Evolutionary conservation across 2,888 invertebrate species (phyloP), one percentile per base, ranked within the genome.

Genomic region (Octodonta nipae): DNA sequence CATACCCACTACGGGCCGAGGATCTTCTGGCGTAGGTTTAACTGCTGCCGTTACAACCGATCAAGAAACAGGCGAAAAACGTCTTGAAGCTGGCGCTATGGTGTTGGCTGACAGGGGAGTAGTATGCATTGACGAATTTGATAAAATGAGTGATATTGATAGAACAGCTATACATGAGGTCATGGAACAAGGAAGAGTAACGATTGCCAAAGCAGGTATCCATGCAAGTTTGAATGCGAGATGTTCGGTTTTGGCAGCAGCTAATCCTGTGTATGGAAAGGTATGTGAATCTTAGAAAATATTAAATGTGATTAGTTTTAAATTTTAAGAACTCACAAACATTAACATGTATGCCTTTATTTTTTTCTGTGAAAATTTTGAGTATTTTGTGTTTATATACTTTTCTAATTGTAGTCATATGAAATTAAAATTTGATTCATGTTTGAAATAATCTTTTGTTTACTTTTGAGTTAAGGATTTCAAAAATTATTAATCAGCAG

Each of bases 101-200:
- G 98, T 98, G n/a, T 62, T 98, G 20, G 98, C 95, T 0, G 98
- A 98, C 66, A 74, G 96, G 36, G 96, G 96, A 14, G 44, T 44
- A 4, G 44, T 47, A 13, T 98, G 96, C 59, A 78, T 78, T 47
- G 92, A 98, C 63, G 98, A 98, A 66, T 98, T 98, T 62, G 98
- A 98, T 67, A 89, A 93, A 68, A 98, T 98, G 96, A 91, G 92
- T 1, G 98, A 98, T 62, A 84, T 95, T 40, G 98, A 98, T 67
- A 75, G 98, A 51, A 98, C 96, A 0, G 95, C 98, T 22, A 98
- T 98, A 45, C 98, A 98, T 63, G 98, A 99, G 69, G 98, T 96
- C 4, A 92, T 98, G 96, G 96, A 98, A 68, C 96, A 98, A 62
- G 96, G 96, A 4, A 70, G 81, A 45, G 86, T 99, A 3, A 95